These are phyloP conservation scores for Danio rerio DNA, from an alignment of 2,113 vertebrate species.

Conservation along the genomic window GRCz12tu NC_133182.1:66259501-66260000, in stretches of 20 bases:
- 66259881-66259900: conserved; percentile 18
- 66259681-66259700: background rate
- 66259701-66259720: background rate
- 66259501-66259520: conserved; percentile 26
- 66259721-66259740: background rate
- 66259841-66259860: background rate
- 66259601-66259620: conserved; percentile 54
- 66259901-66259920: conserved; percentile 17
- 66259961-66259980: conserved; percentile 43
- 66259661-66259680: conserved; percentile 28
- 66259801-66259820: conserved; percentile 52
- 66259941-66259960: conserved; percentile 34
- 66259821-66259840: background rate
- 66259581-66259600: conserved; percentile 60
- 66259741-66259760: background rate
- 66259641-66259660: conserved; percentile 26
- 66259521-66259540: conserved; percentile 48
- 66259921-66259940: conserved; percentile 4
- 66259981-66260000: conserved; percentile 31
- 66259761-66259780: conserved; percentile 49
- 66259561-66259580: conserved; percentile 61
- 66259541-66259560: conserved; percentile 59
- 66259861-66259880: background rate
- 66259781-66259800: conserved; percentile 70
- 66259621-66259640: conserved; percentile 56